Percentiles rank a stretch among this genome's conserved stretches.
Evolutionary conservation across 2,113 vertebrate species (phyloP).

Genomic region (Lepisosteus oculatus): DNA sequence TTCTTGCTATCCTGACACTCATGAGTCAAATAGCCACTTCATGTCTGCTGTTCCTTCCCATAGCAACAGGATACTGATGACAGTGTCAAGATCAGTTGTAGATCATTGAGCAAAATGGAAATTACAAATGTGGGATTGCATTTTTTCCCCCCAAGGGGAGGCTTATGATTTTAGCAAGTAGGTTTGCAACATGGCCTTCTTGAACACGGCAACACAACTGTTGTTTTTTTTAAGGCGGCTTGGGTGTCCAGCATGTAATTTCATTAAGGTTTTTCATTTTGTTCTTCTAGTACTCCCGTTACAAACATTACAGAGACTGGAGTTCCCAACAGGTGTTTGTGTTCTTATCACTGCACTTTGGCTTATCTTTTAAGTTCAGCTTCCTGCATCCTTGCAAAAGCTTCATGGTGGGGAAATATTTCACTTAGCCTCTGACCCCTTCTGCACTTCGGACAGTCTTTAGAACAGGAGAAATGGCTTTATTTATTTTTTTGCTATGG

Average conservation of each 20-base stretch:
- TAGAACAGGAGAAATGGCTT: not conserved
- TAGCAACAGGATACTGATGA: conserved; percentile 67
- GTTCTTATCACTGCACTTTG: conserved; percentile 58
- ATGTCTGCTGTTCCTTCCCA: conserved; percentile 65
- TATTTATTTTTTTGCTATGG: too few species aligned
- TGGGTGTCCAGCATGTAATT: not conserved
- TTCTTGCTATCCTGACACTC: conserved; percentile 61
- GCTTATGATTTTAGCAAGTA: conserved; percentile 27
- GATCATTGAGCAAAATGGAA: conserved; percentile 62
- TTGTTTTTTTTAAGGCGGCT: conserved; percentile 19
- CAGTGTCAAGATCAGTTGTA: conserved; percentile 57
- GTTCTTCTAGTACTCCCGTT: conserved; percentile 34
- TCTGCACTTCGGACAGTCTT: not conserved
- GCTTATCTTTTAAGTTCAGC: conserved; percentile 70
- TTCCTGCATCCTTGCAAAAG: conserved; percentile 63
- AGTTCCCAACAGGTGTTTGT: conserved; percentile 63
- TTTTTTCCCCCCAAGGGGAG: not conserved
- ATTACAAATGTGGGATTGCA: conserved; percentile 31
- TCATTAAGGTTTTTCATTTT: conserved; percentile 32
- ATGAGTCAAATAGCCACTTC: conserved; percentile 68
- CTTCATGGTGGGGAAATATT: conserved; percentile 65
- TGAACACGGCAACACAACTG: conserved; percentile 33
- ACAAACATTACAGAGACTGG: conserved; percentile 27
- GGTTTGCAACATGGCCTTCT: conserved; percentile 30
- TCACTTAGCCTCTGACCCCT: conserved; percentile 66